Percentiles rank a stretch among this genome's conserved stretches.
Conservation (phyloP, 2,113 vertebrate genomes). For the Setophaga kirtlandii region DNA sequence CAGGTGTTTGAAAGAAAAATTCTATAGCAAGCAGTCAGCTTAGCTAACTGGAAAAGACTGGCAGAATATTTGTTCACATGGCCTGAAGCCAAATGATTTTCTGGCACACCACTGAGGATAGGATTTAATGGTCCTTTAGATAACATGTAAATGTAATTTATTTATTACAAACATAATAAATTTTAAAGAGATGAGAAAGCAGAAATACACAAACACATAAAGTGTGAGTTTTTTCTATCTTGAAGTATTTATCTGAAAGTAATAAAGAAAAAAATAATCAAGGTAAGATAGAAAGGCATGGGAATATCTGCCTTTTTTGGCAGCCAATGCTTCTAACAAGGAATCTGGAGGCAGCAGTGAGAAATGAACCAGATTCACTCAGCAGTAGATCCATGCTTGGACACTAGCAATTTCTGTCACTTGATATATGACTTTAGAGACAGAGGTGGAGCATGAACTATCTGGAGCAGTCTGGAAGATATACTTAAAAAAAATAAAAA, state of each 20-base stretch:
- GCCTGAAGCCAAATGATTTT: neutral
- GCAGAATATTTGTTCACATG: neutral
- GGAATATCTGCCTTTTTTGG: neutral
- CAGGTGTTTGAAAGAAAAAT: neutral
- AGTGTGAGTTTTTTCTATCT: neutral
- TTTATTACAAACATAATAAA: neutral
- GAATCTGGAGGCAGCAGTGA: neutral
- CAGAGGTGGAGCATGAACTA: neutral
- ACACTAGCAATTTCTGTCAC: neutral
- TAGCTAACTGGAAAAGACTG: neutral
- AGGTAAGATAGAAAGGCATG: neutral
- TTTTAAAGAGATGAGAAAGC: neutral
- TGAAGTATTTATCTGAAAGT: neutral
- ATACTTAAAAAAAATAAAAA: neutral
- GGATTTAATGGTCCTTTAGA: neutral
- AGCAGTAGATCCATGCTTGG: neutral
- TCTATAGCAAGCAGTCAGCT: neutral
- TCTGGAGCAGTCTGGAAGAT: neutral
- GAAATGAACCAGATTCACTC: neutral
- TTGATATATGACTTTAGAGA: neutral
- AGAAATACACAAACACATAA: neutral
- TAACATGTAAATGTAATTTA: neutral
- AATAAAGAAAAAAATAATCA: neutral
- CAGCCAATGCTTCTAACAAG: neutral
- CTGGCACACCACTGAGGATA: neutral